Percentiles rank a stretch among this genome's conserved stretches.
Conservation (phyloP, 2,113 vertebrate species). For the Acrocephalus arundinaceus region DNA sequence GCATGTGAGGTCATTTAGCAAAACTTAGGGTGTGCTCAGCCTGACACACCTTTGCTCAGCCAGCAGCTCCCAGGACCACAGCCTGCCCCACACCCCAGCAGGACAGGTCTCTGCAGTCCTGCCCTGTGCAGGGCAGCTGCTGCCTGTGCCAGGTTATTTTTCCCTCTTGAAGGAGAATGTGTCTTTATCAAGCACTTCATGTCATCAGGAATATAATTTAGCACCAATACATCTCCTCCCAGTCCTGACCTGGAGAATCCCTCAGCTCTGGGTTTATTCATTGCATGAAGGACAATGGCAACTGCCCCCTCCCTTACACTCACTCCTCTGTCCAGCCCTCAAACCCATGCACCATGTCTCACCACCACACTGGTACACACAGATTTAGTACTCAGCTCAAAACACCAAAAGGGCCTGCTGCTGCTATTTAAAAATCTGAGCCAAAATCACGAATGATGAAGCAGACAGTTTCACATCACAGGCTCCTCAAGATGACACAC, state of each 20-base stretch:
- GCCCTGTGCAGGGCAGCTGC: neutral
- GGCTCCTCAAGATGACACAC: neutral
- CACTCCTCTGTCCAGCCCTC: neutral
- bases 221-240: neutral
- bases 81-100: rapidly evolving
- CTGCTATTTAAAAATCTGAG: neutral
- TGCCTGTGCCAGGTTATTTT: neutral
- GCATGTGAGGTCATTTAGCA: rapidly evolving
- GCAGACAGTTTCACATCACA: neutral
- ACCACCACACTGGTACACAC: neutral
- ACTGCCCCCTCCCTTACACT: neutral
- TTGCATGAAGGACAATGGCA: neutral
- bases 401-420: neutral
- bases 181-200: neutral
- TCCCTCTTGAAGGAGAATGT: neutral
- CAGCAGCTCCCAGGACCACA: neutral
- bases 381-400: neutral
- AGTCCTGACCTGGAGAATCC: neutral
- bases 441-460: neutral
- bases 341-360: neutral
- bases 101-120: neutral
- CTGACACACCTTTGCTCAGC: neutral
- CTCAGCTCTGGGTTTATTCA: neutral
- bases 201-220: neutral
- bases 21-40: rapidly evolving